A percentile compares a stretch with the other conserved stretches of the same genome.
Evolutionary conservation across 2,113 vertebrate genomes (phyloP).

Genomic region (Isurus oxyrinchus): DNA sequence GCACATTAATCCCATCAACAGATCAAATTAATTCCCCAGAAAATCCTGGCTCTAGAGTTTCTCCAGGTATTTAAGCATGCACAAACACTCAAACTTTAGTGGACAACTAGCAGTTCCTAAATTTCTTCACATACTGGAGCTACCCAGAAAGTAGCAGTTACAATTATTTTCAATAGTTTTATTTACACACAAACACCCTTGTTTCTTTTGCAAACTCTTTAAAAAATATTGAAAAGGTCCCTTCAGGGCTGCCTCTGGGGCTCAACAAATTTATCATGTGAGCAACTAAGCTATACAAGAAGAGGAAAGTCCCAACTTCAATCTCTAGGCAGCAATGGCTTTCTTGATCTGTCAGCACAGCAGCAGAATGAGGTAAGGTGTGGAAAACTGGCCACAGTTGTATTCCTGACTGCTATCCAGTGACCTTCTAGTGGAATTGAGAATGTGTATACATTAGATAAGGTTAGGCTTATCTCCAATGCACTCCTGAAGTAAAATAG

Average conservation of each 20-base stretch:
- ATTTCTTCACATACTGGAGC: not conserved
- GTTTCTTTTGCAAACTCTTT: not conserved
- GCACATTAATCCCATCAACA: not conserved
- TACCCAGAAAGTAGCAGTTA: not conserved
- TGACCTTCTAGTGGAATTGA: not conserved
- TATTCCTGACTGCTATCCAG: not conserved
- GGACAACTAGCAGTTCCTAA: not conserved
- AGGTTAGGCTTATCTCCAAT: not conserved
- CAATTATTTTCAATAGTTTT: not conserved
- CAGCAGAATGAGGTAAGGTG: not conserved
- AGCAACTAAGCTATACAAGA: not conserved
- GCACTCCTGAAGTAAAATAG: not conserved
- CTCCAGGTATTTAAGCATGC: not conserved
- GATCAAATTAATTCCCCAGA: not conserved
- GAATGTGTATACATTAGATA: not conserved
- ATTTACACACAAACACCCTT: not conserved
- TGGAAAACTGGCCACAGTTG: not conserved
- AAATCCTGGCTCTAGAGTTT: not conserved
- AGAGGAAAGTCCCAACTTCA: not conserved
- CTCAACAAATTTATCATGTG: not conserved
- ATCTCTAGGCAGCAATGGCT: not conserved
- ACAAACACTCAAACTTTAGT: not conserved
- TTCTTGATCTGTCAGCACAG: not conserved
- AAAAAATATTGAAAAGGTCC: not conserved
- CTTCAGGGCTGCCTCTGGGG: not conserved